Conservation (phyloP, 1,140 invertebrate genomes). For the Nephotettix cincticeps region DNA sequence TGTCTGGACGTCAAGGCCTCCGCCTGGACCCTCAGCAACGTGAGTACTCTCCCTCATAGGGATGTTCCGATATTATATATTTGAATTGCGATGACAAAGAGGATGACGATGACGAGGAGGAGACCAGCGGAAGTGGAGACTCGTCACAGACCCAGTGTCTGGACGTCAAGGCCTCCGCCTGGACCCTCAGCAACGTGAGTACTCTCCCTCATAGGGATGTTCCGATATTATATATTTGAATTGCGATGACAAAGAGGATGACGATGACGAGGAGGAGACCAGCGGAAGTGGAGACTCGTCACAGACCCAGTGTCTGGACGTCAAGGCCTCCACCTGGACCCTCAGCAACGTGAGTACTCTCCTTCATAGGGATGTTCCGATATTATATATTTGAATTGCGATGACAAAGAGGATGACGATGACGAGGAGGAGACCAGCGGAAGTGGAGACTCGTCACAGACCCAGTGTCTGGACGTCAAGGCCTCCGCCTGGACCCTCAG, state of each 20-base stretch:
- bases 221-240: no score
- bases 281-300: neutral
- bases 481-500: neutral
- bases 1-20: slow-evolving; percentile 1
- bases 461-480: neutral
- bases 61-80: no score
- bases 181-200: slow-evolving; percentile 9
- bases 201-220: no score
- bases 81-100: neutral
- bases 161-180: neutral
- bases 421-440: neutral
- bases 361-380: no score
- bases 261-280: neutral
- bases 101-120: neutral
- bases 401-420: slow-evolving; percentile 5
- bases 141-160: neutral
- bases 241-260: neutral
- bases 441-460: neutral
- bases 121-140: neutral
- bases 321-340: neutral
- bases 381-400: no score
- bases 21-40: slow-evolving; percentile 2
- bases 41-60: no score
- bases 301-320: neutral
- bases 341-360: neutral